Evolutionary conservation across 2,797 vertebrate species (phyloP), one percentile per base, ranked within the genome.

Genomic region (Mus spretus): DNA sequence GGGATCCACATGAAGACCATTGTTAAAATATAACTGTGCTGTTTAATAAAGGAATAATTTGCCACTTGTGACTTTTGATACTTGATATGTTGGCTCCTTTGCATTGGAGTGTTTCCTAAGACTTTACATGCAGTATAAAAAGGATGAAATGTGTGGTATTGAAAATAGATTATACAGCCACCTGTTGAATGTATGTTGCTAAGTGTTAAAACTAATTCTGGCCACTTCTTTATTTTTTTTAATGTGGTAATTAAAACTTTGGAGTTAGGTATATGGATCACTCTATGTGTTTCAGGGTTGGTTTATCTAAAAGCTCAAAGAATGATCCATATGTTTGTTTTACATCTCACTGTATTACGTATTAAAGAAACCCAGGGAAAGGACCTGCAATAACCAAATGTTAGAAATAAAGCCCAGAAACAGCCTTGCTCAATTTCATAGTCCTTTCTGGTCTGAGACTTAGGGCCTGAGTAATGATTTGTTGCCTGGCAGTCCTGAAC

Each of bases 271-370:
- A 11, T n/a, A 61, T 0, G 3, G n/a, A 57, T 78, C 20, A 47
- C 22, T 20, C 84, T 15, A 63, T 79, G 90, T 81, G 14, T 93
- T 22, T 26, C 75, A 74, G 17, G 47, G 3, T 22, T 89, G 28
- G 57, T 57, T 88, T 57, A 50, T 26, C 72, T n/a, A 88, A 57
- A 57, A 57, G 78, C 91, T 82, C 34, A 28, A 84, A 84, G 63
- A 91, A 91, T 77, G 10, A 89, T 44, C 50, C 47, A 28, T 89
- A 55, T 11, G 6, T 72, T 95, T 93, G 44, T 28, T 87, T 93
- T 57, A 11, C 44, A 81, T 87, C 80, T 92, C 20, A 70, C 3
- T 59, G 47, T 78, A 17, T 87, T 93, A 79, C 88, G 61, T 74
- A 75, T 37, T 74, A 78, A 0, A 91, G 75, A 92, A 91, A 85